Evolutionary conservation across 2,888 invertebrate genomes (phyloP), one percentile per base, ranked within the genome.

Genomic region (Acleris laterana): DNA sequence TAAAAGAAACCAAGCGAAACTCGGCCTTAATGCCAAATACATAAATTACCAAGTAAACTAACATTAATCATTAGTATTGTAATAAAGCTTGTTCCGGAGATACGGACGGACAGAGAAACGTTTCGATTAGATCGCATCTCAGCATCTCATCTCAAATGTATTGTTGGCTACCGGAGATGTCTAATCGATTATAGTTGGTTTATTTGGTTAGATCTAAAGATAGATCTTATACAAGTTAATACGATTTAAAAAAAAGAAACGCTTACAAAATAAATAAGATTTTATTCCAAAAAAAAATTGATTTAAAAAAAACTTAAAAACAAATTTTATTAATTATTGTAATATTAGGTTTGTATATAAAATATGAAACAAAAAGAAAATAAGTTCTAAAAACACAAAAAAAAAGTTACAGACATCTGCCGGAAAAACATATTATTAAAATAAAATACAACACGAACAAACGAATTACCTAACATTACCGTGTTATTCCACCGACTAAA

Each of bases 71-170:
- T 63, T 67, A 63, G 58, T 48, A 59, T 67, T 63, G 63, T 67
- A 67, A 44, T 62, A 57, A 32, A 52, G 17, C 62, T 28, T 57
- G 57, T 62, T 60, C 64, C 53, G 48, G 53, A 53, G 59, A 53
- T 42, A 77, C 79, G 74, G 70, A 68, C 75, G 72, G 74, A 80
- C 80, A 76, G 73, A 79, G 79, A 56, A 76, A 77, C 78, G 71
- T 72, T 55, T 58, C 71, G 76, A 76, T 78, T 74, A 73, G 70
- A 80, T 82, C 81, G 72, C 68, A 79, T 81, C 83, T 77, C 32
- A 48, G 52, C 66, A 83, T 83, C 80, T 77, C 70, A 83, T 81
- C 83, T 72, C 69, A 72, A 78, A 69, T 77, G 78, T 75, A 59
- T 75, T 78, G 79, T 74, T 64, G 20, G 55, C 61, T 55, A 53